Evolutionary conservation across 2,888 invertebrate genomes (phyloP).

Genomic region (Pherbina coryleti): DNA sequence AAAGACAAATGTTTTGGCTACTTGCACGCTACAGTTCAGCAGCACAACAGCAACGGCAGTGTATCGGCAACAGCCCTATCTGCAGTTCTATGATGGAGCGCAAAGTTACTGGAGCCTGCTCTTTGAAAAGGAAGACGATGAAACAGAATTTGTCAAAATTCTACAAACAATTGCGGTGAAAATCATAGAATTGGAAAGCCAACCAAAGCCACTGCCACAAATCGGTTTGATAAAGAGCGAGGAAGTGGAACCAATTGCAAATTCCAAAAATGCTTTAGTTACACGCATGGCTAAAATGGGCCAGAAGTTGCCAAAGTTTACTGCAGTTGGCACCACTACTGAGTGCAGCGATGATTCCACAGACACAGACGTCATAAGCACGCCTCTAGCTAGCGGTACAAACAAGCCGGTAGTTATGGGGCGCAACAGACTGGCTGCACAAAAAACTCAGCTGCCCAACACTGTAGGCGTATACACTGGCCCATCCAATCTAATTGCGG

Average conservation of each 20-base stretch:
- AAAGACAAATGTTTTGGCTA: slow-evolving; percentile 55
- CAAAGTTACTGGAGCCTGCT: slow-evolving; percentile 73
- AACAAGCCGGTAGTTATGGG: slow-evolving; percentile 44
- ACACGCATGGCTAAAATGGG: slow-evolving; percentile 75
- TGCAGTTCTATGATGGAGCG: slow-evolving; percentile 70
- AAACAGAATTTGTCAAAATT: slow-evolving; percentile 45
- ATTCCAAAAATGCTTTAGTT: slow-evolving; percentile 56
- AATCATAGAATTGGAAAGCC: slow-evolving; percentile 35
- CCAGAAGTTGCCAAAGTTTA: slow-evolving; percentile 66
- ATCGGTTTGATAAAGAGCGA: not conserved
- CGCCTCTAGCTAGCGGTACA: slow-evolving; percentile 34
- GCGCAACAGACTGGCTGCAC: slow-evolving; percentile 50
- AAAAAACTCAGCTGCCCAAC: slow-evolving; percentile 50
- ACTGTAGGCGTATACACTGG: slow-evolving; percentile 21
- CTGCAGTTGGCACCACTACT: slow-evolving; percentile 49
- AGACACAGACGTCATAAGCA: slow-evolving; percentile 65
- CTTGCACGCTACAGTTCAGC: slow-evolving; percentile 44
- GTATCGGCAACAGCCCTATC: slow-evolving; percentile 48
- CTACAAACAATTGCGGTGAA: slow-evolving; percentile 37
- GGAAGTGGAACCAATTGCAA: not conserved
- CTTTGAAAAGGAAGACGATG: slow-evolving; percentile 62
- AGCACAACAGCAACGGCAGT: slow-evolving; percentile 24
- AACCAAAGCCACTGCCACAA: not conserved
- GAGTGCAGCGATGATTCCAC: slow-evolving; percentile 70
- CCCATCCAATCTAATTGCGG: slow-evolving; percentile 39